Evolutionary conservation across 1,140 invertebrate species (phyloP), one percentile per base, ranked within the genome.

Genomic region (Melanaphis sacchari): DNA sequence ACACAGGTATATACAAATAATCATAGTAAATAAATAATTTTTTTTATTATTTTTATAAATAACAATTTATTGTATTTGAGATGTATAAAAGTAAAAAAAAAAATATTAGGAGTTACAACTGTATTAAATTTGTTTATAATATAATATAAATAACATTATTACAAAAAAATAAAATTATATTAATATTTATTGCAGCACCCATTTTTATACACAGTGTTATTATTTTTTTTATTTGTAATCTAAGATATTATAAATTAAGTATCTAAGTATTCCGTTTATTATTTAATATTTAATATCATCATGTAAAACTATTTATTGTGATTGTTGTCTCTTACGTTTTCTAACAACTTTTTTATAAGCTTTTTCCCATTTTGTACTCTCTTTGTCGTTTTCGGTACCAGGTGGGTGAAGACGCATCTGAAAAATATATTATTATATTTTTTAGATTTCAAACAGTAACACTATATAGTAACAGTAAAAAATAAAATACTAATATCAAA

Each of bases 401-500:
- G 96, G 96, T 40, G 96, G 96, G 95, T 96, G 96, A 94, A 96
- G 95, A 94, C 96, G 95, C 96, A 96, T 96, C 96, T 97, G 95
- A 94, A 95, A 96, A 95, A 0, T 38, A 59, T 59, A 90, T 66
- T 21, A 54, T 59, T 59, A 18, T 40, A 36, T 26, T 31, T 2
- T 43, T 46, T n/a, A 43, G 31, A 87, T 87, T 87, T 46, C 1
- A 89, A 89, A 87, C 6, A 4, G 1, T 41, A 31, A 21, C 46
- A 49, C 7, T 9, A 43, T 2, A 43, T n/a, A 2, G 49, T n/a
- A 87, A 15, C n/a, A 36, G 36, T 41, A 9, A 31, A 84, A 41
- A 38, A 7, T 82, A 41, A 26, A 84, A 41, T 22, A 84, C 21
- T 40, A 84, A 84, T 84, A 41, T 41, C 24, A 52, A 89, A 90